Evolutionary conservation across 2,888 invertebrate species (phyloP), one percentile per base, ranked within the genome.

Genomic region (Abscondita cerata): DNA sequence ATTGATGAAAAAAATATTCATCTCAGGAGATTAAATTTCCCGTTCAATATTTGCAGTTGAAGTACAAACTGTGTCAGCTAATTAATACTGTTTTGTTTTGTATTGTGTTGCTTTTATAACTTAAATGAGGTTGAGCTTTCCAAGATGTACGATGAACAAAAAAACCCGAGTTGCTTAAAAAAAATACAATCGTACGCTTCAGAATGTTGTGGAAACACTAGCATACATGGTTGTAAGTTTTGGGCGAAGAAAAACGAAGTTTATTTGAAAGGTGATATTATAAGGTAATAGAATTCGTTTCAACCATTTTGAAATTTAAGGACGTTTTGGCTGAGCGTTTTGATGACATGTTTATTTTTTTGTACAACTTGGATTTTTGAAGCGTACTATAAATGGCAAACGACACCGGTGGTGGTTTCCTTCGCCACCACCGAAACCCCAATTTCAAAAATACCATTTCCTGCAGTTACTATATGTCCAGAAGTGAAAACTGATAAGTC

Each of bases 331-430:
- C 76, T 87, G n/a, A 79, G 85, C 52, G 65, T 67, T 1, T 57
- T 72, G 12, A 20, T 52, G n/a, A 55, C 57, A 3, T 70, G 67
- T 4, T 84, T 87, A 65, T 85, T 86, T 65, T 77, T 81, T 1
- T 89, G 89, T 70, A 77, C 83, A 44, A 81, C 81, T 40, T 79
- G 87, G 2, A 89, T 88, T 31, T 80, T 83, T 59, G 86, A 88
- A 74, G 85, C 89, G 3, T 90, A 87, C 84, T 82, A 83, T 66
- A 90, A 90, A 76, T 90, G 90, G 89, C 84, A 86, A 60, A 83
- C 84, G 65, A 88, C 86, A 71, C 90, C 90, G 0, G 89, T 90
- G 0, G 89, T 90, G 70, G 89, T 90, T 2, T 89, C 87, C 72
- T 90, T 90, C 72, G 89, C 89, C 1, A 89, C 89, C 70, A 87